Percentiles rank a stretch among this genome's conserved stretches.
These are phyloP conservation scores for Heliconius ethilla DNA, from an alignment of 2,888 invertebrate species.

Conservation along the genomic window DNA sequence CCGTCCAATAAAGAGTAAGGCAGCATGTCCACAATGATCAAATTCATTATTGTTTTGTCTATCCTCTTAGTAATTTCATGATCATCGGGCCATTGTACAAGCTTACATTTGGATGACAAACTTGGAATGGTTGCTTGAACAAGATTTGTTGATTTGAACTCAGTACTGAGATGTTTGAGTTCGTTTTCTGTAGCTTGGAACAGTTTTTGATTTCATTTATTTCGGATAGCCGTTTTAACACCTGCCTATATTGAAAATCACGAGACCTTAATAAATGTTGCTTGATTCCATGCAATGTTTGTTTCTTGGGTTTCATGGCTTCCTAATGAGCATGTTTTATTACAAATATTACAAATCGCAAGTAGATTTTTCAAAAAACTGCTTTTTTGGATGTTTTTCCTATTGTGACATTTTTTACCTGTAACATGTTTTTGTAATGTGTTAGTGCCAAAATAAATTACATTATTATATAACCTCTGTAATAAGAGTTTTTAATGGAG, in stretches of 20 bases:
- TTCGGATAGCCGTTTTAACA: conserved; percentile 2
- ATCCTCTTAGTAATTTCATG: conserved; percentile 48
- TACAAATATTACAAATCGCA: not conserved
- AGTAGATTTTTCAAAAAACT: conserved; percentile 13
- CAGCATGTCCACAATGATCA: conserved; percentile 51
- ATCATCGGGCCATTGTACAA: conserved; percentile 44
- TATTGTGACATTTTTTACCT: not conserved
- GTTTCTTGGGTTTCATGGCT: conserved; percentile 7
- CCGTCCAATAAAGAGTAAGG: conserved; percentile 50
- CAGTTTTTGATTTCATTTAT: not conserved
- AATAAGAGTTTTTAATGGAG: too few species aligned
- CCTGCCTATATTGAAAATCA: not conserved
- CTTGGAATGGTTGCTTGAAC: conserved; percentile 43
- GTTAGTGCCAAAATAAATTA: too few species aligned
- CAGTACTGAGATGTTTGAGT: not conserved
- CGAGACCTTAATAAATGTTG: conserved; percentile 3
- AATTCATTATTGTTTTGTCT: conserved; percentile 44
- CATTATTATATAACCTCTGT: too few species aligned
- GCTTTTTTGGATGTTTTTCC: not conserved
- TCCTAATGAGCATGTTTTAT: not conserved
- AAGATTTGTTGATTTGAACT: conserved; percentile 23
- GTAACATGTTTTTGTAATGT: not conserved
- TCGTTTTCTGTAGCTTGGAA: not conserved
- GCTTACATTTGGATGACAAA: conserved; percentile 40
- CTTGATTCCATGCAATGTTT: not conserved